Conservation (phyloP, 1,140 invertebrate genomes). For the Orchestia grillus region DNA sequence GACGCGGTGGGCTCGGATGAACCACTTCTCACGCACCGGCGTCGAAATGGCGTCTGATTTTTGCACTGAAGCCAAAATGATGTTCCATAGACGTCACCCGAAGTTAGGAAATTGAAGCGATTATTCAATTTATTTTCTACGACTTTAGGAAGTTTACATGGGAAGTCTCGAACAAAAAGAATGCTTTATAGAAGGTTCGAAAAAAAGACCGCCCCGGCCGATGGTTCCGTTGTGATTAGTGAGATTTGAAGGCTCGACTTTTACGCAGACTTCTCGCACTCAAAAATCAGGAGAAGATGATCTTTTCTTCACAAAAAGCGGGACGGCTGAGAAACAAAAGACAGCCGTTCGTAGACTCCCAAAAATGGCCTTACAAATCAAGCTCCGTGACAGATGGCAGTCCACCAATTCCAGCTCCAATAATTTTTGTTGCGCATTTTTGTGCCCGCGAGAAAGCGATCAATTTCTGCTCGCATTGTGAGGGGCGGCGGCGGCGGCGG, state of each 20-base stretch:
- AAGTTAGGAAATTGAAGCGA: slow-evolving; percentile 53
- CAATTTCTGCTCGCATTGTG: background rate
- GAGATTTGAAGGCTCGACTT: slow-evolving; percentile 35
- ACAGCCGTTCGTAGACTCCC: background rate
- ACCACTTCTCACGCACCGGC: slow-evolving; percentile 13
- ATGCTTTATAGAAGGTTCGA: slow-evolving; percentile 24
- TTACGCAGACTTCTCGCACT: background rate
- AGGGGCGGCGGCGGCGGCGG: too few relatives aligned
- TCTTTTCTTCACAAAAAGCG: background rate
- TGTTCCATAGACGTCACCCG: slow-evolving; percentile 49
- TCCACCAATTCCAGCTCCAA: background rate
- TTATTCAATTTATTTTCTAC: slow-evolving; percentile 56
- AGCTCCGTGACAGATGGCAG: background rate
- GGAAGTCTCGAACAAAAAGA: slow-evolving; percentile 50
- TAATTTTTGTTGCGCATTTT: background rate
- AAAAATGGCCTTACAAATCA: background rate
- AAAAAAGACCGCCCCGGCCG: background rate
- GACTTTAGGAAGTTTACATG: slow-evolving; percentile 56
- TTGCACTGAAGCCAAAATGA: slow-evolving; percentile 54
- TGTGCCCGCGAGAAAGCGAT: background rate
- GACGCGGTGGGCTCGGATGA: background rate
- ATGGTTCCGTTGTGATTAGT: slow-evolving; percentile 3
- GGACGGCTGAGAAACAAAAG: slow-evolving; percentile 12
- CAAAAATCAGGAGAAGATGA: background rate
- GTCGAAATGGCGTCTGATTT: slow-evolving; percentile 53